Evolutionary conservation across 2,113 vertebrate species (phyloP).

Genomic region (Pteruthius melanotis): DNA sequence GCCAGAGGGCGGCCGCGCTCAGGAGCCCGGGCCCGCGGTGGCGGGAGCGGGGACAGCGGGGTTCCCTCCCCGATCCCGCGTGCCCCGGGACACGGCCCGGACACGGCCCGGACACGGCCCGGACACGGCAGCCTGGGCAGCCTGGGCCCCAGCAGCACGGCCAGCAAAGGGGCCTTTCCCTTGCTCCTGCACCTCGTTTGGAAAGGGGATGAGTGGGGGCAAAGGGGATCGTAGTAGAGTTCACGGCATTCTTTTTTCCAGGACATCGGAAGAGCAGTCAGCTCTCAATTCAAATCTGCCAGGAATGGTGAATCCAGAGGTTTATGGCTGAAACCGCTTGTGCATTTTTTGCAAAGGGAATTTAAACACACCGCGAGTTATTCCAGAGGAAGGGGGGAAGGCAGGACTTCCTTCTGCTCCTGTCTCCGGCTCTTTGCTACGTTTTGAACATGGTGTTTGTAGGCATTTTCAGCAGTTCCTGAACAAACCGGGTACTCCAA

Average conservation of each 20-base stretch:
- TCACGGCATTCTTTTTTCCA: not conserved
- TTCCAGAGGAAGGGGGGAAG: not conserved
- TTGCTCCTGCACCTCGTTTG: not conserved
- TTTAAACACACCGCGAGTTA: not conserved
- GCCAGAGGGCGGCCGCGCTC: not conserved
- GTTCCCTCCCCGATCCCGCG: no score
- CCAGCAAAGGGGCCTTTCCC: not conserved
- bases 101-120: not conserved
- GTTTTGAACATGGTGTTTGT: not conserved
- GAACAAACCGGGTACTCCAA: not conserved
- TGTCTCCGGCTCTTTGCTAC: not conserved
- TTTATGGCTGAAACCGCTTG: fast-evolving
- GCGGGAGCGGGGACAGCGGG: no score
- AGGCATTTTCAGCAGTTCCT: not conserved
- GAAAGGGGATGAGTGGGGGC: not conserved
- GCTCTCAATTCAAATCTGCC: not conserved
- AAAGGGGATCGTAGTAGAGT: not conserved
- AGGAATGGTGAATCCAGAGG: not conserved
- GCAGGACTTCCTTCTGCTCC: not conserved
- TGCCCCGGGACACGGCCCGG: not conserved
- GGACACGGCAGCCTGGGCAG: not conserved
- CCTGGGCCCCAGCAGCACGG: not conserved
- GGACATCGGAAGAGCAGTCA: not conserved
- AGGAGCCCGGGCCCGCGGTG: not conserved
- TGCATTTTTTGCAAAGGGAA: not conserved